Evolutionary conservation across 2,888 invertebrate species (phyloP).

Genomic region (Tipula vernalis): DNA sequence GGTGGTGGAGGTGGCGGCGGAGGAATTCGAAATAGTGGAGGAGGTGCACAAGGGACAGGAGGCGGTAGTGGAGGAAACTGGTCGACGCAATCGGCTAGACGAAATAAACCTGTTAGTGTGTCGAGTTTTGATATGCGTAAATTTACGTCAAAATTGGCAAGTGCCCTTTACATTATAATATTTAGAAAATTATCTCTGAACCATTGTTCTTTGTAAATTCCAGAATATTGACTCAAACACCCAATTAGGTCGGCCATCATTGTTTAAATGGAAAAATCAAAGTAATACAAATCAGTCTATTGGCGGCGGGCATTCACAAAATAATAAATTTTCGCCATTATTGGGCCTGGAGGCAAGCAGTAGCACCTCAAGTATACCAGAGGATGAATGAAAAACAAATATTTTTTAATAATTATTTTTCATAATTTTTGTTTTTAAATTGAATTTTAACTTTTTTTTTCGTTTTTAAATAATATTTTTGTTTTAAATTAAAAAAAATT

Average conservation of each 20-base stretch:
- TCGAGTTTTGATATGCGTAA: not conserved
- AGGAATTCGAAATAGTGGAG: slow-evolving; percentile 19
- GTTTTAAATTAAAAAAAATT: not conserved
- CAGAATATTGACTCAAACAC: not conserved
- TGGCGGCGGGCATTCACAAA: not conserved
- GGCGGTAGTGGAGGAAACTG: slow-evolving; percentile 18
- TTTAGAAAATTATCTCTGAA: too few relatives aligned
- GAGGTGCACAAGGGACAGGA: not conserved
- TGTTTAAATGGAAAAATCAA: not conserved
- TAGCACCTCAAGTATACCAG: not conserved
- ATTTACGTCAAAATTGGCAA: not conserved
- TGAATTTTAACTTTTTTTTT: not conserved
- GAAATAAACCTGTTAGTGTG: slow-evolving; percentile 18
- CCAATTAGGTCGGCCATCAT: not conserved
- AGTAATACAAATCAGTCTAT: not conserved
- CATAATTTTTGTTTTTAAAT: not conserved
- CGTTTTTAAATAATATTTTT: not conserved
- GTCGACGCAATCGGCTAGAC: slow-evolving; percentile 33
- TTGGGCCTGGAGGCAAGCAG: not conserved
- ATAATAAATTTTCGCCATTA: not conserved
- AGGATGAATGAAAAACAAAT: not conserved
- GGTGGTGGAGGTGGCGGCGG: not conserved
- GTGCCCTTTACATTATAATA: not conserved
- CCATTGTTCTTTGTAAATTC: not conserved
- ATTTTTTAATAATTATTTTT: not conserved